Conservation (phyloP, 2,797 vertebrate genomes). For the Tadarida brasiliensis region DNA sequence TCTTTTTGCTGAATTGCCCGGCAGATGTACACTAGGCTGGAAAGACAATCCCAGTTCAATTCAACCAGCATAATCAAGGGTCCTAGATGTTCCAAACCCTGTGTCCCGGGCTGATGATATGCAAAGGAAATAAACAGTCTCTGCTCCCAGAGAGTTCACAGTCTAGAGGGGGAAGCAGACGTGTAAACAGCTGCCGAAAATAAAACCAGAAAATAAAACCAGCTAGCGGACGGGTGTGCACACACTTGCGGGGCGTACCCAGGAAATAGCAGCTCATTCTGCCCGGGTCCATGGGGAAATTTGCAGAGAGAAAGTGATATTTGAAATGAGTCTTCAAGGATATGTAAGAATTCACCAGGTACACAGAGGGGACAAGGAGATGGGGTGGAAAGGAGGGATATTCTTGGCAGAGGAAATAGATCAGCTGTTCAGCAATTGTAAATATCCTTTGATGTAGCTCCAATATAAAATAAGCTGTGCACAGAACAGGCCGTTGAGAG, state of each 20-base stretch:
- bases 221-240: not conserved
- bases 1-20: not conserved
- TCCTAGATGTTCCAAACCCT: not conserved
- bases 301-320: constrained; percentile 27
- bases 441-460: constrained; percentile 2
- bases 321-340: not conserved
- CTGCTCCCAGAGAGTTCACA: not conserved
- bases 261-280: constrained; percentile 13
- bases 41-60: constrained; percentile 24
- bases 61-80: not conserved
- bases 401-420: constrained; percentile 16
- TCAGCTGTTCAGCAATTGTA: not conserved
- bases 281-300: constrained; percentile 20
- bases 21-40: not conserved
- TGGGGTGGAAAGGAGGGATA: not conserved
- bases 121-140: constrained; percentile 62
- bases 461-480: not conserved
- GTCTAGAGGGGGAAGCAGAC: not conserved
- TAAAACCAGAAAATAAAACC: constrained; percentile 21
- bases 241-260: not conserved
- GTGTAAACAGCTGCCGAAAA: constrained; percentile 47
- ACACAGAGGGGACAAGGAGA: not conserved
- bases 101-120: not conserved
- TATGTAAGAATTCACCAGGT: not conserved
- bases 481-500: not conserved